Percentiles rank a stretch among this genome's conserved stretches.
phyloP scores from a whole-genome alignment of 2,888 invertebrate species.

The Uropetala carovei region DNA sequence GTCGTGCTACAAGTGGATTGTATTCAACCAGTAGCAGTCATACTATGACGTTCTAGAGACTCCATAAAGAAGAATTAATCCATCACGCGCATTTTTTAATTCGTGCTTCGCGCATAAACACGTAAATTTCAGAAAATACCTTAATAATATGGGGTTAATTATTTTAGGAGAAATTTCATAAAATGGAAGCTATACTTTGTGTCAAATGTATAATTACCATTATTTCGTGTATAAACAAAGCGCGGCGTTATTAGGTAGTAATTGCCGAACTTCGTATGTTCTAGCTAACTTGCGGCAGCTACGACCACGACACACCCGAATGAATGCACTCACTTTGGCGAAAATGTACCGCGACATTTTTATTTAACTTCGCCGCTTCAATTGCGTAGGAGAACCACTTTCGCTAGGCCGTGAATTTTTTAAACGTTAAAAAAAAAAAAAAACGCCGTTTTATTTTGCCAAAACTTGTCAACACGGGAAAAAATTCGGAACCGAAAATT shows the following conservation, averaged over 20 bases:
- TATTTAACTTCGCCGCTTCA: neutral
- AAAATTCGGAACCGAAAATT: conserved; percentile 31
- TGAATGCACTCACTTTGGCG: neutral
- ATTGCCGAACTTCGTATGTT: neutral
- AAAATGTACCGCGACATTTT: neutral
- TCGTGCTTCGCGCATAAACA: too few relatives aligned
- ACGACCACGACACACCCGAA: neutral
- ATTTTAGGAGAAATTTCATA: too few relatives aligned
- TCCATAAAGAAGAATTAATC: too few relatives aligned
- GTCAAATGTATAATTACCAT: too few relatives aligned
- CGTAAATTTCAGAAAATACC: too few relatives aligned
- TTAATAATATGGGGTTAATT: too few relatives aligned
- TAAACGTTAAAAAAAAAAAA: too few relatives aligned
- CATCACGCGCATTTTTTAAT: too few relatives aligned
- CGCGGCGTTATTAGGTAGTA: neutral
- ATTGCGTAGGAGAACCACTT: neutral
- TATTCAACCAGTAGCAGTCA: neutral
- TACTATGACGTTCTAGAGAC: neutral
- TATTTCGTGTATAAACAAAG: too few relatives aligned
- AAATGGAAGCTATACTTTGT: too few relatives aligned
- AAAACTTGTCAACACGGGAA: conserved; percentile 33
- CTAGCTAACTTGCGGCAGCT: neutral
- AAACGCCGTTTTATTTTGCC: neutral
- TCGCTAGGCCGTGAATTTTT: neutral
- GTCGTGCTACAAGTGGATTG: conserved; percentile 34